phyloP scores from a whole-genome alignment of 2,797 vertebrate genomes.

The Dryobates pubescens region DNA sequence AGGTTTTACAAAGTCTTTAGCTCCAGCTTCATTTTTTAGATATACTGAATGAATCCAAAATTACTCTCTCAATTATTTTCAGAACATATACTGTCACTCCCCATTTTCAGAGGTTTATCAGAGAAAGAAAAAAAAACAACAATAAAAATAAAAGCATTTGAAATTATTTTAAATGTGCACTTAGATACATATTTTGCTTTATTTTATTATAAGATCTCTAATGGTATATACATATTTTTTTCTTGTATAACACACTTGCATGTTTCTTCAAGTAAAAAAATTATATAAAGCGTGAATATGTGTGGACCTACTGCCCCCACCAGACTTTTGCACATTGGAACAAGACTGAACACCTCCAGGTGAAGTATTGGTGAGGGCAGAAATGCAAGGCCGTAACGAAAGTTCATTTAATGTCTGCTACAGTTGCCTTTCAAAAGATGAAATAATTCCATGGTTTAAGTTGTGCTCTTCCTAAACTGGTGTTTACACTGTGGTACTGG shows the following conservation, averaged over 20 bases:
- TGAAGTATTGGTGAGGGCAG: not conserved
- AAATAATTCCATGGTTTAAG: not conserved
- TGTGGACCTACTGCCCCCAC: conserved; percentile 18
- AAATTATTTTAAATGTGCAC: not conserved
- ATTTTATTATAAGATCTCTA: not conserved
- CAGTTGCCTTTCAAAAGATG: not conserved
- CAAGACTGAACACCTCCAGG: not conserved
- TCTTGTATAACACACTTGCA: not conserved
- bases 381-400: not conserved
- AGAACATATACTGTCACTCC: not conserved
- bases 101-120: not conserved
- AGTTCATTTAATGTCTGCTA: not conserved
- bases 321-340: conserved; percentile 12
- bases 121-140: not conserved
- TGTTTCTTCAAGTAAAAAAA: not conserved
- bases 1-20: not conserved
- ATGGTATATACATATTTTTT: not conserved
- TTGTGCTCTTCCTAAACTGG: not conserved
- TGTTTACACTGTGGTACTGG: not conserved
- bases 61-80: not conserved
- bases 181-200: not conserved
- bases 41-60: not conserved
- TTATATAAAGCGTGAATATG: not conserved
- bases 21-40: not conserved
- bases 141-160: not conserved